Evolutionary conservation across 2,888 invertebrate genomes (phyloP), one percentile per base, ranked within the genome.

Genomic region (Microctonus aethiopoides): DNA sequence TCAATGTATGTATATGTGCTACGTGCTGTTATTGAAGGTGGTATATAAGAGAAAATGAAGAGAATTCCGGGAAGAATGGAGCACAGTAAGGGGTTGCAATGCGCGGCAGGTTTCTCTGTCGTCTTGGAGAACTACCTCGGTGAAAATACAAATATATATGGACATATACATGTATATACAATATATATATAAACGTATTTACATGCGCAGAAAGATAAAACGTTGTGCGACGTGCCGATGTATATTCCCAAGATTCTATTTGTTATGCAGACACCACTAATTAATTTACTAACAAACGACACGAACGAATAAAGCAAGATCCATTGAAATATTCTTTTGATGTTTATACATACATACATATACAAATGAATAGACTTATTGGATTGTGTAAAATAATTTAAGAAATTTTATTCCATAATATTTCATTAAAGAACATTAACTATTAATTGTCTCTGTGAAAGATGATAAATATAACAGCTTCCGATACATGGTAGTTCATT

Each of bases 271-370:
- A 22, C 13, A 46, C 60, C 67, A 36, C 68, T 70, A 75, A 75
- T 73, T 72, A 72, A 75, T 73, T 70, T 64, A 67, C 41, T 56
- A 46, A 60, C 61, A 59, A 36, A 63, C 46, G 64, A 69, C 61
- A 24, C 61, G 24, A 67, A 67, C 11, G 52, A 16, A 29, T 39
- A 57, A 52, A 66, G 61, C 24, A 16, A 9, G 16, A 60, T 32
- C 41, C 20, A 67, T 60, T 61, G 62, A 62, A 61, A 56, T 62
- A 61, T 54, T 54, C 61, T 26, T 20, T 39, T 26, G 16, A 16
- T 34, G 10, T 34, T 20, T 1, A 20, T 20, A 36, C 20, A n/a
- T n/a, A n/a, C n/a, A n/a, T 36, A 59, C 20, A 59, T n/a, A 20
- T 7, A 6, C 7, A 46, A n/a, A 46, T 4, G n/a, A n/a, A 16